phyloP scores from a whole-genome alignment of 2,797 vertebrate genomes.

The Cichlasoma orientale region DNA sequence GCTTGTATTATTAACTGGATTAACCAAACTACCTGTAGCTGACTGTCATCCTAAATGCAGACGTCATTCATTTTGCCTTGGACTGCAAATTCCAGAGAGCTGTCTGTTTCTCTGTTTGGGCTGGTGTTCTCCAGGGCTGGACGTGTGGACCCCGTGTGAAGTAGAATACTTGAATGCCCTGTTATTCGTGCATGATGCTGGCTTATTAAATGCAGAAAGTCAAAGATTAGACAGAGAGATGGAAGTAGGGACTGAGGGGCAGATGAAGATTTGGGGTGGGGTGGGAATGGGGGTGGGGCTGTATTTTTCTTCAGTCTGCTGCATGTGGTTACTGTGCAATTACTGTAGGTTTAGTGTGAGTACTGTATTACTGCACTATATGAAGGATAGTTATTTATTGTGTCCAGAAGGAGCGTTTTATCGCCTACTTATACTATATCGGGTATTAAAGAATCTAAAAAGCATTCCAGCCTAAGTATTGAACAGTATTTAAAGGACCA shows the following conservation, averaged over 20 bases:
- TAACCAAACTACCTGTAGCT: conserved; percentile 79
- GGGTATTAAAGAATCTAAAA: conserved; percentile 81
- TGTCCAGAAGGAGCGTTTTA: conserved; percentile 73
- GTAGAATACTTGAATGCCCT: conserved; percentile 32
- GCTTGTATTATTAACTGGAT: conserved; percentile 71
- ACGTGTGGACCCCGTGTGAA: conserved; percentile 43
- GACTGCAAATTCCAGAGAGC: conserved; percentile 74
- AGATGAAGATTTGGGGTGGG: conserved; percentile 2
- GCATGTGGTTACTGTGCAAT: conserved; percentile 84
- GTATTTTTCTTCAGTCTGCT: conserved; percentile 50
- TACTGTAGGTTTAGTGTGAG: conserved; percentile 84
- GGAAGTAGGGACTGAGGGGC: conserved; percentile 60
- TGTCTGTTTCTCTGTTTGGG: conserved; percentile 32
- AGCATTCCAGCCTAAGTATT: conserved; percentile 80
- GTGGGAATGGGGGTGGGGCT: conserved; percentile 12
- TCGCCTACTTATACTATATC: conserved; percentile 74
- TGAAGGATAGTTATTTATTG: conserved; percentile 84
- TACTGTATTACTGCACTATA: conserved; percentile 82
- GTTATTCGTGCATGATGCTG: conserved; percentile 27
- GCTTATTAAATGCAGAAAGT: conserved; percentile 52
- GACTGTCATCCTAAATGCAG: conserved; percentile 50
- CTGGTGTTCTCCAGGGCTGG: conserved; percentile 44
- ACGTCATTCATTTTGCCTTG: conserved; percentile 66
- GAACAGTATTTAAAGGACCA: conserved; percentile 83
- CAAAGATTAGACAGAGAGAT: conserved; percentile 49